Conservation (phyloP, 2,797 vertebrate genomes). For the Oophaga sylvatica region DNA sequence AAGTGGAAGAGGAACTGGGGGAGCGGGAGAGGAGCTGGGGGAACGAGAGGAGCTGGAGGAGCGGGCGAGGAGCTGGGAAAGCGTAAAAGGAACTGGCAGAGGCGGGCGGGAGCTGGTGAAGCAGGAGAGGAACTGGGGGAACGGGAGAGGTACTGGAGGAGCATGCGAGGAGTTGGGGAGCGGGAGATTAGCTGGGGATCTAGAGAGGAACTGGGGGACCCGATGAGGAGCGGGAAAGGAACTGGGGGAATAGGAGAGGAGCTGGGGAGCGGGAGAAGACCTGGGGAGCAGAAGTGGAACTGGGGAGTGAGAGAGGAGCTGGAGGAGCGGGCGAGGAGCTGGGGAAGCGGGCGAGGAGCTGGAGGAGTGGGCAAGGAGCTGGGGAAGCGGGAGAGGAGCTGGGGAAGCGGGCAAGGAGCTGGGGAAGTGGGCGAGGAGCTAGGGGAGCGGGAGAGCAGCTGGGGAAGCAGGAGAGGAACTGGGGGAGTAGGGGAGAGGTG, state of each 20-base stretch:
- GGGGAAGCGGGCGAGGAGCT: background rate
- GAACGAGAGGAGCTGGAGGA: too few species aligned
- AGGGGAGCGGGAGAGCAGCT: too few species aligned
- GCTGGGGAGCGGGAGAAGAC: background rate
- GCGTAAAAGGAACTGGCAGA: background rate
- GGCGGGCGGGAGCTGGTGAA: too few species aligned
- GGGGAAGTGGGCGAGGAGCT: background rate
- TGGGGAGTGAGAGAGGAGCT: background rate
- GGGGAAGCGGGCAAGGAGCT: background rate
- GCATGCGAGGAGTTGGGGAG: too few species aligned
- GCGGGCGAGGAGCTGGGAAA: background rate
- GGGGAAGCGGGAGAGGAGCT: rapidly evolving
- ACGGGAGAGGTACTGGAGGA: too few species aligned
- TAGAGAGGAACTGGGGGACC: background rate
- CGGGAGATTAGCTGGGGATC: background rate
- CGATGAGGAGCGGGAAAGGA: background rate
- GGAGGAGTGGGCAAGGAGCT: background rate
- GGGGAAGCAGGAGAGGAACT: too few species aligned
- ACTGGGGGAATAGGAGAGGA: background rate
- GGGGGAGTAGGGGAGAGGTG: too few species aligned
- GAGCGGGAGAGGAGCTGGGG: background rate
- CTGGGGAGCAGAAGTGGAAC: background rate
- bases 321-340: background rate
- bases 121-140: too few species aligned
- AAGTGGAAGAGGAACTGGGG: background rate